A percentile compares a stretch with the other conserved stretches of the same genome.
phyloP scores from a whole-genome alignment of 1,140 invertebrate genomes.

The Drosophila bocki region DNA sequence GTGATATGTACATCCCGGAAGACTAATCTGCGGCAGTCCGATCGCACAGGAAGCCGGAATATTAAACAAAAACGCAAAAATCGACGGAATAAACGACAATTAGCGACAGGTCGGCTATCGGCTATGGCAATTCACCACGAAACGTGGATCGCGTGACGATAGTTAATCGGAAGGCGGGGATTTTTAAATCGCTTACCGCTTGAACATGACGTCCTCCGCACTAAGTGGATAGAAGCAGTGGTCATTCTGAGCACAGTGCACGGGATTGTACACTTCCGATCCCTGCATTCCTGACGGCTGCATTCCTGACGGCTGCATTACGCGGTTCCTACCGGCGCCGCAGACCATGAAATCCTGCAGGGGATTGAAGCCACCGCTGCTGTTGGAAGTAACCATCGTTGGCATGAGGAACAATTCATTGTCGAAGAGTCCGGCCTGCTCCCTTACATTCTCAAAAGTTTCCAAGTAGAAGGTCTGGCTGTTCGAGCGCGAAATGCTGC shows the following conservation, averaged over 20 bases:
- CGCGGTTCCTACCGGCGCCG: neutral
- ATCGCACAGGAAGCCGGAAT: neutral
- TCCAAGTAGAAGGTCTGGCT: neutral
- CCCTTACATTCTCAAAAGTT: neutral
- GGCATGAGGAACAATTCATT: neutral
- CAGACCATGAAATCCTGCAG: conserved; percentile 9
- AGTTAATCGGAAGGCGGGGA: conserved; percentile 8
- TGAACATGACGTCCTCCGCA: too few species aligned
- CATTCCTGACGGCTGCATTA: neutral
- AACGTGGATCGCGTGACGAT: neutral
- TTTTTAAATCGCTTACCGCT: conserved; percentile 26
- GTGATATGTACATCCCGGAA: conserved; percentile 38
- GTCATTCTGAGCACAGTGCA: neutral
- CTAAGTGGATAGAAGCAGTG: too few species aligned
- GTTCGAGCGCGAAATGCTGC: conserved; percentile 22
- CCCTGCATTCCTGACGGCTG: neutral
- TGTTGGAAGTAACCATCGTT: neutral
- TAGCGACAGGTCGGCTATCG: neutral
- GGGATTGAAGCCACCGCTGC: neutral
- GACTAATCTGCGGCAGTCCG: neutral
- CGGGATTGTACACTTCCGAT: neutral
- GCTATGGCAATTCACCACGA: conserved; percentile 6
- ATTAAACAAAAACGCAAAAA: conserved; percentile 8
- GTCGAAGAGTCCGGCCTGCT: neutral
- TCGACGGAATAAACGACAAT: conserved; percentile 3